These are phyloP conservation scores for Fukomys damarensis DNA, from an alignment of 2,113 vertebrate species.

Conservation along the genomic window DNA sequence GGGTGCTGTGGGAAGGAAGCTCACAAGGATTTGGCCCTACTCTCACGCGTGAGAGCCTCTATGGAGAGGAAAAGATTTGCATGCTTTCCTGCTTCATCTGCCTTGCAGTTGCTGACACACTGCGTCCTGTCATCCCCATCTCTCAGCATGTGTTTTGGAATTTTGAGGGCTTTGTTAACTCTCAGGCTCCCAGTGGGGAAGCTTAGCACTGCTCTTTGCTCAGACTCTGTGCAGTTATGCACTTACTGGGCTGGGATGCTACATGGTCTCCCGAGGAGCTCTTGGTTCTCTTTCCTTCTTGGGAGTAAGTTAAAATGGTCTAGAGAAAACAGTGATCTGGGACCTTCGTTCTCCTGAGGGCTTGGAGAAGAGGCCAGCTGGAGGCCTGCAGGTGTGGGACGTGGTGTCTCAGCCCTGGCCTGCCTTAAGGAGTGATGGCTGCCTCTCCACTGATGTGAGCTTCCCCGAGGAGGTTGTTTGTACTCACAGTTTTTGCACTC, in stretches of 20 bases:
- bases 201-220: background rate
- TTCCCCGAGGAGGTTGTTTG: background rate
- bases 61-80: background rate
- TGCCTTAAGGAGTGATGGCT: background rate
- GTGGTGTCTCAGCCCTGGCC: background rate
- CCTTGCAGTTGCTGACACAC: background rate
- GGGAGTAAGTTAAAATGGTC: background rate
- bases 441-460: background rate
- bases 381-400: too few species aligned
- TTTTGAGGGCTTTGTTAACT: background rate
- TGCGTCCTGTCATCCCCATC: background rate
- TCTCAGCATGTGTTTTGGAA: background rate
- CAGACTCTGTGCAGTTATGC: accelerated
- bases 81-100: background rate
- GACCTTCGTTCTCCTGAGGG: background rate
- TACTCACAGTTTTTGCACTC: conserved; percentile 74
- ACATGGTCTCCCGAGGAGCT: background rate
- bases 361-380: background rate
- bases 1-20: background rate
- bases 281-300: background rate
- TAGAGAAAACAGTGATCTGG: background rate
- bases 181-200: background rate
- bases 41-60: too few species aligned
- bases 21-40: too few species aligned
- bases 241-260: background rate